Base-by-base conservation (phyloP, 1,140 invertebrate species). In the Elymnias hypermnestra region DNA sequence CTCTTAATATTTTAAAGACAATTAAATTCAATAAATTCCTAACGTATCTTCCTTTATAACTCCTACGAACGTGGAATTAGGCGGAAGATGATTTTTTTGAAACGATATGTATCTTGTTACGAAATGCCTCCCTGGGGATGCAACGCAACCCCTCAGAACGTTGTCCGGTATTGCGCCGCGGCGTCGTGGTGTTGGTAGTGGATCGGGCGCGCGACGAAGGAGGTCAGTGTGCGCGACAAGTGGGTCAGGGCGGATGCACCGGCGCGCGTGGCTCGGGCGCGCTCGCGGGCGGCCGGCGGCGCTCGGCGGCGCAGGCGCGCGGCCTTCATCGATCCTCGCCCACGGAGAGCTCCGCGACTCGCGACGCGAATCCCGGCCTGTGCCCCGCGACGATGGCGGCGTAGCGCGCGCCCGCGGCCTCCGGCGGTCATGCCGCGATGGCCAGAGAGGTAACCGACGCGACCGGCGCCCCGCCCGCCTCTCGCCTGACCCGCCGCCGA, bases 361-460 rank as follows among this genome's bases (percentile, higher is more conserved):
- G 70, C 63, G 63, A 68, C 71, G 68, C 67, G 74, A 72, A 66
- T 62, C 71, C 72, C 73, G 73, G 68, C 65, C 73, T 66, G 56
- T 69, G 73, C 72, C 68, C 70, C 70, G 70, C 66, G 70, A 76
- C 66, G 70, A 76, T 81, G 78, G 75, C 76, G 79, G 78, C 82
- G 82, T 83, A 79, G 64, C 78, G 69, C 75, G 78, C 78, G 76
- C 76, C 73, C 68, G 64, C 77, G 79, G 79, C 79, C 81, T 77
- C 77, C 77, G 77, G 81, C 79, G 79, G 79, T 83, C 83, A 85
- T 84, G 84, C 81, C 82, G 84, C 83, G 82, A 86, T 87, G 84
- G 84, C 84, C 79, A 87, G 82, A 87, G 84, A 86, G 84, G 83
- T 86, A 85, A 83, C 72, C 59, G 57, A 58, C 63, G 67, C 58